Conservation (phyloP, 2,113 vertebrate genomes). For the Phoxinus phoxinus region DNA sequence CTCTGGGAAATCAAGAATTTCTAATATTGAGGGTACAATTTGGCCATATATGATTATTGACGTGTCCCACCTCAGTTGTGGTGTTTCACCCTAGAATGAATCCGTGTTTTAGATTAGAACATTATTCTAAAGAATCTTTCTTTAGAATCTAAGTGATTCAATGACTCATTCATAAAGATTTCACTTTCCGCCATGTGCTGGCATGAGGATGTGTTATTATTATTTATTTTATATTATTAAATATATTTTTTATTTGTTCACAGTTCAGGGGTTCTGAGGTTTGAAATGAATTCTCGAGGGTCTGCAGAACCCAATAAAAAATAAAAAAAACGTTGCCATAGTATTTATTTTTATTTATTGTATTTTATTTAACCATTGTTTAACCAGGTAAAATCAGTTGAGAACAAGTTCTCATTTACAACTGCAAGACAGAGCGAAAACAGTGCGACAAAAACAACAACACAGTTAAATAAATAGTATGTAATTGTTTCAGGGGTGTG, state of each 20-base stretch:
- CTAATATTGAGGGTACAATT: neutral
- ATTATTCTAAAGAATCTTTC: no score
- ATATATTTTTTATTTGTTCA: neutral
- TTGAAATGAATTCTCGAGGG: neutral
- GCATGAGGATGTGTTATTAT: no score
- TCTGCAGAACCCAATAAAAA: neutral
- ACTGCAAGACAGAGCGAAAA: no score
- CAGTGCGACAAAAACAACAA: no score
- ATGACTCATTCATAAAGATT: neutral
- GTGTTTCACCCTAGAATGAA: neutral
- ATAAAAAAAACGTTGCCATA: neutral
- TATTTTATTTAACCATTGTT: no score
- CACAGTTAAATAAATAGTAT: no score
- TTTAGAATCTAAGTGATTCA: neutral
- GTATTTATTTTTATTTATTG: no score
- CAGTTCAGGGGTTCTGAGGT: neutral
- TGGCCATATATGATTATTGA: no score
- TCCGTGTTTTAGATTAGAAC: neutral
- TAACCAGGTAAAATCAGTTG: no score
- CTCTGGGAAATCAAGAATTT: neutral
- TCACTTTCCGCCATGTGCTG: no score
- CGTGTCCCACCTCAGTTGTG: neutral
- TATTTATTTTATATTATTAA: neutral
- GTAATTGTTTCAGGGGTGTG: neutral
- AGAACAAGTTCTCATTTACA: no score